These are phyloP conservation scores for Falco concolor DNA, from an alignment of 2,797 vertebrate species.

Conservation along the genomic window DNA sequence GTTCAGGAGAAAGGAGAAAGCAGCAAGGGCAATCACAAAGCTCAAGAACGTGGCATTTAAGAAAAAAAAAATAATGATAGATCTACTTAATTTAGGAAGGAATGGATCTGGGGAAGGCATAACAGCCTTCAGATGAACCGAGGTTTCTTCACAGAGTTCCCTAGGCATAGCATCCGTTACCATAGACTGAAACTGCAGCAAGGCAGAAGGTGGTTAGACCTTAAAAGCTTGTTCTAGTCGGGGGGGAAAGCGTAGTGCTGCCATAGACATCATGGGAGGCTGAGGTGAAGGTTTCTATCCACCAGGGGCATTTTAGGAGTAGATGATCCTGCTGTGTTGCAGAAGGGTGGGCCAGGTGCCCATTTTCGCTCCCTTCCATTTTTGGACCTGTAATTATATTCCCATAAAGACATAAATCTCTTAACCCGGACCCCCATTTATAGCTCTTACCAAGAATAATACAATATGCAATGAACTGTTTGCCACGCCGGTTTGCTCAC, in stretches of 20 bases:
- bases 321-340: background rate
- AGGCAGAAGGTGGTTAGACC: background rate
- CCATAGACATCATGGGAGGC: background rate
- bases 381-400: background rate
- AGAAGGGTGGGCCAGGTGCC: background rate
- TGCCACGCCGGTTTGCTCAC: background rate
- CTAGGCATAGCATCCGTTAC: background rate
- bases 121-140: background rate
- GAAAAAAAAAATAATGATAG: background rate
- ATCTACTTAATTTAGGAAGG: background rate
- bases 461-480: background rate
- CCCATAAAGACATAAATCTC: background rate
- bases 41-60: background rate
- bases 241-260: background rate
- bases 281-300: background rate
- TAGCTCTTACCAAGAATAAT: background rate
- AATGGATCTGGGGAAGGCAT: background rate
- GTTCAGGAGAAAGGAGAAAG: background rate
- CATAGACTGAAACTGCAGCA: background rate
- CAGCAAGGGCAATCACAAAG: background rate
- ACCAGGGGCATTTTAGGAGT: fast-evolving
- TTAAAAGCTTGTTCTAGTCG: background rate
- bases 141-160: background rate
- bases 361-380: background rate
- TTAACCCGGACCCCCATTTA: background rate